A percentile compares a stretch with the other conserved stretches of the same genome.
Evolutionary conservation across 2,888 invertebrate species (phyloP).

Genomic region (Drosophila nigricruria): DNA sequence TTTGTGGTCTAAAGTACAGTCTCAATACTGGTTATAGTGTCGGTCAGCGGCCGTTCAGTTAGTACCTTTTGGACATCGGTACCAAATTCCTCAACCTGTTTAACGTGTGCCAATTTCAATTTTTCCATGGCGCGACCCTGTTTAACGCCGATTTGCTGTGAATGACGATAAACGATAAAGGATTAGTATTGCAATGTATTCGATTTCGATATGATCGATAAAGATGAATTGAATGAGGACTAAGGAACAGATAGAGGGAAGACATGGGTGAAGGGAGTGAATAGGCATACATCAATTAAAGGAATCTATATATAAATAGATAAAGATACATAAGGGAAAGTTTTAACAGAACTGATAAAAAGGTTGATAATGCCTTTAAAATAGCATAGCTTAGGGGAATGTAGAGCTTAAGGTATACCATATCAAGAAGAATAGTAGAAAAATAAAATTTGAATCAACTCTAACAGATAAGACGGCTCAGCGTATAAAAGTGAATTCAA

Average conservation of each 20-base stretch:
- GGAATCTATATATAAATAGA: no score
- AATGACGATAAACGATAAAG: constrained; percentile 29
- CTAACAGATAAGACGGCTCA: no score
- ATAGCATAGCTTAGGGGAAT: no score
- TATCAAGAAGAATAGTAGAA: no score
- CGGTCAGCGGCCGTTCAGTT: constrained; percentile 76
- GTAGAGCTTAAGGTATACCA: no score
- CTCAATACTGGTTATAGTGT: constrained; percentile 84
- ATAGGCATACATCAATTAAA: no score
- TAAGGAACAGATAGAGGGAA: background rate
- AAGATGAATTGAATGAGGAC: background rate
- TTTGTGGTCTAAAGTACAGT: constrained; percentile 83
- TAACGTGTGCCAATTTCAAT: constrained; percentile 95
- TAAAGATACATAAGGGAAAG: background rate
- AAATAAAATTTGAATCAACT: no score
- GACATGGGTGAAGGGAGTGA: no score
- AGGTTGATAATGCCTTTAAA: no score
- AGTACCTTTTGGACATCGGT: constrained; percentile 94
- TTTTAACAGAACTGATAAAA: no score
- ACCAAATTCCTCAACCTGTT: constrained; percentile 94
- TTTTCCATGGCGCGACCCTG: constrained; percentile 97
- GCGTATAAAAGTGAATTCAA: no score
- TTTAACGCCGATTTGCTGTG: constrained; percentile 92
- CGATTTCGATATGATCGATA: background rate
- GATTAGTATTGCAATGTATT: constrained; percentile 21